These are phyloP conservation scores for Tor tambroides DNA, from an alignment of 2,113 vertebrate genomes.

Conservation along the genomic window DNA sequence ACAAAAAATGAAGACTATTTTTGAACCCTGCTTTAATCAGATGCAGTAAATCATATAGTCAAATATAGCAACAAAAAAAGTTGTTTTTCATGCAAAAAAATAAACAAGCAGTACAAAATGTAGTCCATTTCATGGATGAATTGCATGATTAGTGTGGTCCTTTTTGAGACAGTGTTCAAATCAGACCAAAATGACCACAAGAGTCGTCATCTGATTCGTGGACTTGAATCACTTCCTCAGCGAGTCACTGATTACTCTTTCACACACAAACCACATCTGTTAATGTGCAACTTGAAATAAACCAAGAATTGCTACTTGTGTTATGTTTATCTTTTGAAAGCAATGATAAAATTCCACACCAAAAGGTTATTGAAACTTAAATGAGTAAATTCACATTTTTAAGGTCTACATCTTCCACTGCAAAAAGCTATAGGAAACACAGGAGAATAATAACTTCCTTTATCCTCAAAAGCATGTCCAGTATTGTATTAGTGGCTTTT, in stretches of 20 bases:
- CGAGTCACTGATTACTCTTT: not conserved
- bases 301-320: not conserved
- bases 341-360: not conserved
- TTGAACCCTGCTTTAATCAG: not conserved
- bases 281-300: not conserved
- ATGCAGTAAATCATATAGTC: not conserved
- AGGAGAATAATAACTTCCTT: not conserved
- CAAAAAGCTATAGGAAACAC: not conserved
- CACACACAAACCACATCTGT: not conserved
- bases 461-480: not conserved
- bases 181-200: not conserved
- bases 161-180: not conserved
- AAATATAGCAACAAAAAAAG: not conserved
- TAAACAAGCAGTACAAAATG: not conserved
- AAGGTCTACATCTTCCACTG: not conserved
- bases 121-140: not conserved
- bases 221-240: not conserved
- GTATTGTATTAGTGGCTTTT: slow-evolving; percentile 32
- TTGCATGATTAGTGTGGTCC: not conserved
- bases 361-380: not conserved
- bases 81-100: not conserved
- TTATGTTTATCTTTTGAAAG: not conserved
- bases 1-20: slow-evolving; percentile 1
- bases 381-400: not conserved
- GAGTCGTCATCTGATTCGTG: not conserved